Evolutionary conservation across 35 echinoderm and acorn worm species (phyloP).

Genomic region (Nesometra sesokonis): DNA sequence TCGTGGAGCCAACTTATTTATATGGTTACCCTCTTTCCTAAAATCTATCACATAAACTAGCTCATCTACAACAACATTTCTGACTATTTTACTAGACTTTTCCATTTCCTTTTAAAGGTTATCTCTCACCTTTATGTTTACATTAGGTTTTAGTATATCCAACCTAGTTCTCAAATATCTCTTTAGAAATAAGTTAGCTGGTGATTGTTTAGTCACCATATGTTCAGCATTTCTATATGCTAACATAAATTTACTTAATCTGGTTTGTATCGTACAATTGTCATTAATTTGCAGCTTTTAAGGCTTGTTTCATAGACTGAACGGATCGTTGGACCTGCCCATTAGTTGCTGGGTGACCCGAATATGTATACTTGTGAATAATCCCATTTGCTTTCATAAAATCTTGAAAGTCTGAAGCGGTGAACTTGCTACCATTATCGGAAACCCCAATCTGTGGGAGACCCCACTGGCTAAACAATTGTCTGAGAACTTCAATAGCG

Average conservation of each 20-base stretch:
- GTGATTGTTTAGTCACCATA: not conserved
- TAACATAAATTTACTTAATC: not conserved
- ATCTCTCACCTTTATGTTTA: constrained; percentile 4
- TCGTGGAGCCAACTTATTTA: constrained; percentile 29
- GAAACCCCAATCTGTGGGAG: constrained; percentile 44
- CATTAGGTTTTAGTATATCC: constrained; percentile 13
- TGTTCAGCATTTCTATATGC: constrained; percentile 20
- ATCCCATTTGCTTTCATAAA: constrained; percentile 40
- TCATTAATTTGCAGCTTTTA: constrained; percentile 8
- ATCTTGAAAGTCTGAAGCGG: constrained; percentile 29
- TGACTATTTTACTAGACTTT: constrained; percentile 1
- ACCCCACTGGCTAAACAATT: constrained; percentile 25
- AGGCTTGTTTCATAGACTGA: constrained; percentile 25
- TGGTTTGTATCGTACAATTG: not conserved
- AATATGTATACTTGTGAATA: constrained; percentile 4
- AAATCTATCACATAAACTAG: constrained; percentile 21
- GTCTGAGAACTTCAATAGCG: constrained; percentile 19
- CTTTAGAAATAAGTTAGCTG: constrained; percentile 13
- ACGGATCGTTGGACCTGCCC: constrained; percentile 36
- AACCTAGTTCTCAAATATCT: constrained; percentile 9
- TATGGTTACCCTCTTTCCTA: not conserved
- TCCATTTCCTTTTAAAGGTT: constrained; percentile 2
- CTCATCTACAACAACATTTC: not conserved
- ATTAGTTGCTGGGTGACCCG: constrained; percentile 28
- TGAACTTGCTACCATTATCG: constrained; percentile 49